These are phyloP conservation scores for Limnephilus marmoratus DNA, from an alignment of 2,888 invertebrate species.

Conservation along the genomic window DNA sequence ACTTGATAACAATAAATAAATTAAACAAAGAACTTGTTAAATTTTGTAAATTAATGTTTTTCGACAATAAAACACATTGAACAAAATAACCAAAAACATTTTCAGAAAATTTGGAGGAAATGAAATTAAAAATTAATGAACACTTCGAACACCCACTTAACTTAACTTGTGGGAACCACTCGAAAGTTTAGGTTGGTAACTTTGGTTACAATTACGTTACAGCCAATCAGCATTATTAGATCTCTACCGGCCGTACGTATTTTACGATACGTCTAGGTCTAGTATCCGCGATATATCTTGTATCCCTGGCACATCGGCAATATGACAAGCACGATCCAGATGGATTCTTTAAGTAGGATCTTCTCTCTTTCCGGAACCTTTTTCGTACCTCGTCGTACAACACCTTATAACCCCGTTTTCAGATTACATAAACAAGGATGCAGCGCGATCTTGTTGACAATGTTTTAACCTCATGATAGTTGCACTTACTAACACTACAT, in stretches of 20 bases:
- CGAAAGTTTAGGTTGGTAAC: neutral
- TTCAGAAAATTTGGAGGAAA: neutral
- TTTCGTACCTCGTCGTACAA: neutral
- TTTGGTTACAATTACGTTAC: neutral
- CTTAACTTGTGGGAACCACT: neutral
- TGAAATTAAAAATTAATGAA: neutral
- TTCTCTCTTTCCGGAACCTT: neutral
- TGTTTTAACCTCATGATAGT: neutral
- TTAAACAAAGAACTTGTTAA: too few species aligned
- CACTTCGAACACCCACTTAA: neutral
- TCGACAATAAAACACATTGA: too few species aligned
- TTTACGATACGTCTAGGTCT: neutral
- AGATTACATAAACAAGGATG: neutral
- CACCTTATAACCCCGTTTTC: neutral
- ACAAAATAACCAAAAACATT: too few species aligned
- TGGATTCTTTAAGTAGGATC: slow-evolving; percentile 44
- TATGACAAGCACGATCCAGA: slow-evolving; percentile 54
- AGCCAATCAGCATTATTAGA: neutral
- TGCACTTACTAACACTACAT: neutral
- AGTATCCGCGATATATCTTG: slow-evolving; percentile 10
- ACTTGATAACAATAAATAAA: too few species aligned
- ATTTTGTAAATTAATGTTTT: too few species aligned
- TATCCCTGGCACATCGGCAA: slow-evolving; percentile 29
- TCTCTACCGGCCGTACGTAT: neutral
- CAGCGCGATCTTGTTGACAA: neutral